phyloP scores from a whole-genome alignment of 2,113 vertebrate species.

The Lucifuga dentata region DNA sequence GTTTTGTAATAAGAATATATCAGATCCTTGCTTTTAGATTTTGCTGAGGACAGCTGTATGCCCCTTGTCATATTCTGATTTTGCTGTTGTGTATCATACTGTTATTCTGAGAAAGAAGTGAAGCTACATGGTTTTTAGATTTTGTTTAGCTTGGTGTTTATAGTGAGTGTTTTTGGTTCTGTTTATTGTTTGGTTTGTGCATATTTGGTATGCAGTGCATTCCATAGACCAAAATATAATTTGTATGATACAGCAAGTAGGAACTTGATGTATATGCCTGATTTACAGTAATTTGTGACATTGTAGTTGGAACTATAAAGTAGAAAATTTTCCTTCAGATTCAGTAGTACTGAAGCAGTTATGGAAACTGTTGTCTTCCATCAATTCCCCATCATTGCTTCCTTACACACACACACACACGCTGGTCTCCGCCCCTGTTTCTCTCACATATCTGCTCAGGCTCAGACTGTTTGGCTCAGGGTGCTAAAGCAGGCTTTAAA shows the following conservation, averaged over 20 bases:
- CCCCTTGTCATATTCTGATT: too few species aligned
- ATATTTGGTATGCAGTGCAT: too few species aligned
- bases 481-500: slow-evolving; percentile 78
- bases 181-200: too few species aligned
- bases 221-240: too few species aligned
- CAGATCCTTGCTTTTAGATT: too few species aligned
- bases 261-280: neutral
- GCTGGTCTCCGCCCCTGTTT: slow-evolving; percentile 55
- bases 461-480: slow-evolving; percentile 75
- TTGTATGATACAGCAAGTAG: slow-evolving; percentile 1
- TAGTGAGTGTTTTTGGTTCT: too few species aligned
- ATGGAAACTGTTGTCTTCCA: slow-evolving; percentile 63
- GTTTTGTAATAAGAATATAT: too few species aligned
- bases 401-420: slow-evolving; percentile 46
- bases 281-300: neutral
- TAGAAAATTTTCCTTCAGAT: slow-evolving; percentile 14
- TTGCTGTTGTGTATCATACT: too few species aligned
- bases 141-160: too few species aligned
- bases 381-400: slow-evolving; percentile 68
- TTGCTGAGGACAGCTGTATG: too few species aligned
- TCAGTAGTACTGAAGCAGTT: slow-evolving; percentile 45
- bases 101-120: too few species aligned
- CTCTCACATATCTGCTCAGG: slow-evolving; percentile 59
- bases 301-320: slow-evolving; percentile 14
- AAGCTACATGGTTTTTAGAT: too few species aligned